A percentile compares a stretch with the other conserved stretches of the same genome.
phyloP scores from a whole-genome alignment of 2,113 vertebrate species.

The Mustelus asterias region DNA sequence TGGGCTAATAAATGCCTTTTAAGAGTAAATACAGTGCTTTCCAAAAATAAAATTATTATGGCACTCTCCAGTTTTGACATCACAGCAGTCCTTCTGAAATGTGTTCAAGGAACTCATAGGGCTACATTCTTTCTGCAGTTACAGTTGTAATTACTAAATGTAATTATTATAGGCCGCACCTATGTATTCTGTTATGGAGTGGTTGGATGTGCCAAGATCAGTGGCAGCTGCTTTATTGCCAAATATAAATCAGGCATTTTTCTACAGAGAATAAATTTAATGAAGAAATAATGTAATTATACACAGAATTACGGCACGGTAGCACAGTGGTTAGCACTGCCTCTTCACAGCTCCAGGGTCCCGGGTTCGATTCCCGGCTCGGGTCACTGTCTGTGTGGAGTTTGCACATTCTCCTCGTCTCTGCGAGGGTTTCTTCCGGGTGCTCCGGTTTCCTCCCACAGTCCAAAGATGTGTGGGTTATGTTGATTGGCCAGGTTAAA shows the following conservation, averaged over 20 bases:
- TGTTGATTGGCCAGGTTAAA: no score
- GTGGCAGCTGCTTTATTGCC: background rate
- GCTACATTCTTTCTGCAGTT: background rate
- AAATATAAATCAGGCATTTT: background rate
- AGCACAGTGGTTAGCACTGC: no score
- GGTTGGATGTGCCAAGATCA: background rate
- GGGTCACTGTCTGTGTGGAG: no score
- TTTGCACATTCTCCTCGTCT: no score
- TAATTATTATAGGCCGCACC: background rate
- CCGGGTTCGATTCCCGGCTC: no score
- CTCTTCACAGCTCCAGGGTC: no score
- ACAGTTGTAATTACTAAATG: background rate
- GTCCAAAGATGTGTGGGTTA: no score
- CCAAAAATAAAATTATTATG: background rate
- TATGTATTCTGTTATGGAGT: no score
- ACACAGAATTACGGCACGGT: no score
- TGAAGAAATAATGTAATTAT: background rate
- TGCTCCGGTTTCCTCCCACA: no score
- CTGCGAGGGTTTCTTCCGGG: no score
- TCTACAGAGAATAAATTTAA: background rate
- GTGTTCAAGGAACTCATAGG: background rate
- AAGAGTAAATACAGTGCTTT: background rate
- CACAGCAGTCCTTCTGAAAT: background rate
- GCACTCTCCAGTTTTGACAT: background rate
- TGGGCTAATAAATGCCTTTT: background rate